Evolutionary conservation across 2,888 invertebrate genomes (phyloP).

Genomic region (Parnassius apollo): DNA sequence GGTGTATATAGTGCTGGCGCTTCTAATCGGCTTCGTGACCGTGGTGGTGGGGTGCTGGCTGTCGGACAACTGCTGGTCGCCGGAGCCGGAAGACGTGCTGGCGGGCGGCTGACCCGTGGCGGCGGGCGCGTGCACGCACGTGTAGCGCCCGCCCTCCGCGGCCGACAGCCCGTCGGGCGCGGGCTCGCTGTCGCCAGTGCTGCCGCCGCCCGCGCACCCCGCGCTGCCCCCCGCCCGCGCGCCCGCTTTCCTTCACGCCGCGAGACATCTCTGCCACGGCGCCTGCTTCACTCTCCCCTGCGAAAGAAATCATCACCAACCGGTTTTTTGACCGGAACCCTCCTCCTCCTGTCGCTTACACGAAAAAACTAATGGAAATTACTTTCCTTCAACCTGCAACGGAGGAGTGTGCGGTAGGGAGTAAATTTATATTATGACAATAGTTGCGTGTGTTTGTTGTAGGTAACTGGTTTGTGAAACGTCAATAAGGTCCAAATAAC

Average conservation of each 20-base stretch:
- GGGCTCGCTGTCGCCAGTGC: slow-evolving; percentile 62
- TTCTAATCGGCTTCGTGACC: slow-evolving; percentile 85
- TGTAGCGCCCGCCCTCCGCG: slow-evolving; percentile 78
- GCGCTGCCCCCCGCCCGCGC: slow-evolving; percentile 51
- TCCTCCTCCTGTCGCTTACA: slow-evolving; percentile 58
- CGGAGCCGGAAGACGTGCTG: slow-evolving; percentile 84
- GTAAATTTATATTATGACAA: slow-evolving; percentile 27
- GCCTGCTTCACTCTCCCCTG: slow-evolving; percentile 61
- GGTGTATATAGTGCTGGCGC: slow-evolving; percentile 87
- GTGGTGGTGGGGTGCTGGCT: slow-evolving; percentile 84
- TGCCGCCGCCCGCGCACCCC: slow-evolving; percentile 67
- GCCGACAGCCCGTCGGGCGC: slow-evolving; percentile 59
- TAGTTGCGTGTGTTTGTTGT: slow-evolving; percentile 24
- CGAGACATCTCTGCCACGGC: slow-evolving; percentile 63
- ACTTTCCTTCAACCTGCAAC: slow-evolving; percentile 58
- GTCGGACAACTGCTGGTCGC: slow-evolving; percentile 89
- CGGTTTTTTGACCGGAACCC: slow-evolving; percentile 61
- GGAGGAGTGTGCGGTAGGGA: slow-evolving; percentile 60
- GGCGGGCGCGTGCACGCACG: slow-evolving; percentile 82
- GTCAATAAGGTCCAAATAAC: slow-evolving; percentile 60
- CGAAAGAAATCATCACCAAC: slow-evolving; percentile 48
- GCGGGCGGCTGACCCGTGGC: slow-evolving; percentile 86
- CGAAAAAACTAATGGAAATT: slow-evolving; percentile 68
- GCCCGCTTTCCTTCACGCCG: slow-evolving; percentile 63
- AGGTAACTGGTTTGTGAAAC: slow-evolving; percentile 43